Base-by-base conservation (phyloP, 1,140 invertebrate species). In the Halyomorpha halys region DNA sequence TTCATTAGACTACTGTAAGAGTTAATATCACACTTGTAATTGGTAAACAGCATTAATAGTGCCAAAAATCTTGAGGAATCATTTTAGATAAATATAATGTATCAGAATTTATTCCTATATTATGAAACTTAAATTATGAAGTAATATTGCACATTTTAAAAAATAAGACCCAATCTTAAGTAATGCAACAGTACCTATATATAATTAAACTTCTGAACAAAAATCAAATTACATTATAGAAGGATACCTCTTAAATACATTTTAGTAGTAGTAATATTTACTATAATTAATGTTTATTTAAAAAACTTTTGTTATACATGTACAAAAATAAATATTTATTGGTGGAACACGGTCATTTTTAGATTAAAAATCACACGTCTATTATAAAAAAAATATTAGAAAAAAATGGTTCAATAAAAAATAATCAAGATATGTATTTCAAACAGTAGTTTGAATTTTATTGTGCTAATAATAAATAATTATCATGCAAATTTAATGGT, bases 1-100 rank as follows among this genome's bases (percentile, higher is more conserved):
- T 6, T 56, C 18, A 56, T 56, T 56, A 56, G 21, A 56, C 53
- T 56, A 56, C 53, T 56, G 53, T 56, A 56, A 23, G 18, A 56
- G 2, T 56, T 56, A 56, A 56, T 56, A 56, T 56, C 53, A 56
- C 53, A 56, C 53, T 56, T 56, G 53, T 56, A 56, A 56, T 23
- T 56, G 53, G 53, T 56, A 56, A 56, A 56, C 53, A 23, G 53
- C 23, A 56, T 56, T 56, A 25, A 21, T 49, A 49, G 5, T 56
- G 6, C 53, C 23, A 21, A 23, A 23, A 23, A 56, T 23, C 18
- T 56, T 27, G 19, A 56, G 53, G 53, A 56, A 56, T 56, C 23
- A 19, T 23, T 23, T 23, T 56, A 56, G 18, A 56, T 56, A 56
- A 56, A 56, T 56, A 56, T 56, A 56, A 23, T 23, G 19, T 56